Evolutionary conservation across 1,140 invertebrate species (phyloP).

Genomic region (Drosophila grimshawi): DNA sequence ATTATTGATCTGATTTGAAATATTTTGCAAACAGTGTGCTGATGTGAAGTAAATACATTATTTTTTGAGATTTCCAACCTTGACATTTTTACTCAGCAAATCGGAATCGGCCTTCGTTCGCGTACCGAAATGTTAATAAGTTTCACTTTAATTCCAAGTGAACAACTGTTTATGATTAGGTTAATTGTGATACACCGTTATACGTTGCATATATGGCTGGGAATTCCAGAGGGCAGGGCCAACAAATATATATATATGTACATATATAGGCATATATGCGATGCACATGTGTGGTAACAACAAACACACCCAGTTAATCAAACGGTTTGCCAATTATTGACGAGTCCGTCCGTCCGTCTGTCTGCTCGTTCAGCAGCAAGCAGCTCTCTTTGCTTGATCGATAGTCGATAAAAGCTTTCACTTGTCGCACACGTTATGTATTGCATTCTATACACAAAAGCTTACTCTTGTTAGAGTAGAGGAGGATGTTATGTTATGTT

Average conservation of each 20-base stretch:
- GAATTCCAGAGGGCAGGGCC: slow-evolving; percentile 27
- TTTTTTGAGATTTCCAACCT: slow-evolving; percentile 3
- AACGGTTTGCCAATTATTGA: slow-evolving; percentile 43
- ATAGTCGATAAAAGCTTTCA: slow-evolving; percentile 34
- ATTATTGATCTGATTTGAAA: background rate
- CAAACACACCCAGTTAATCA: slow-evolving; percentile 47
- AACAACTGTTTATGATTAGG: slow-evolving; percentile 2
- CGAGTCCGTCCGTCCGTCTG: background rate
- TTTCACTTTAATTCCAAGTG: slow-evolving; percentile 50
- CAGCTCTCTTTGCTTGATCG: slow-evolving; percentile 18
- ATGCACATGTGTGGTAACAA: slow-evolving; percentile 25
- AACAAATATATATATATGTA: slow-evolving; percentile 10
- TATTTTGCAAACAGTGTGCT: background rate
- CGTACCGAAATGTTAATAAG: slow-evolving; percentile 43
- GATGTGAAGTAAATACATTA: background rate
- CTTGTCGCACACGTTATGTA: slow-evolving; percentile 4
- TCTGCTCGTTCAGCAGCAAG: background rate
- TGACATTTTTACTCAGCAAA: slow-evolving; percentile 6
- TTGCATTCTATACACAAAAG: background rate
- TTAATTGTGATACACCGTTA: slow-evolving; percentile 16
- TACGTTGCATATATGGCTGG: slow-evolving; percentile 10
- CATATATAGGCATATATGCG: background rate
- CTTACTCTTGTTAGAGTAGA: background rate
- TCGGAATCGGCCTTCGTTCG: slow-evolving; percentile 59
- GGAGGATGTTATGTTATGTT: background rate